Evolutionary conservation across 2,888 invertebrate species (phyloP), one percentile per base, ranked within the genome.

Genomic region (Unio delphinus): DNA sequence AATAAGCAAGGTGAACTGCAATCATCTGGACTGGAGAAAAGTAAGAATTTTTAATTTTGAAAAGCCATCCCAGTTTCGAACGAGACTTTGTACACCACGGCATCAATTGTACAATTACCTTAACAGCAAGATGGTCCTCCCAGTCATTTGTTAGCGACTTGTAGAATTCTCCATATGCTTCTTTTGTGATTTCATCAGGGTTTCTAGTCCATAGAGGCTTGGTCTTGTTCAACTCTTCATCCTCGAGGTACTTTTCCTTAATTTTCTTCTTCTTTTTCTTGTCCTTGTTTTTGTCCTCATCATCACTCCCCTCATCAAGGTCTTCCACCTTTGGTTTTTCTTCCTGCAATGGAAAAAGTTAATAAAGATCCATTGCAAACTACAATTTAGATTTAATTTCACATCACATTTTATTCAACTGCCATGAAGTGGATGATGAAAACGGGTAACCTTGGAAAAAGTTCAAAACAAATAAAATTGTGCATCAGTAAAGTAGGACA

Each of bases 161-260:
- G 93, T 98, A 98, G 92, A 98, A 98, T 92, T 98, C 98, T 78
- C 97, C 98, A 86, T 98, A 98, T 90, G 98, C 98, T 86, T 97
- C 97, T 89, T 96, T 95, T 57, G 95, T 95, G 89, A 98, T 98
- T 87, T 98, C 98, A 90, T 98, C 98, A 70, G 97, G 95, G 83
- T 98, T 98, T 78, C 98, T 93, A 0, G 98, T 98, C 98, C 98
- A 98, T 90, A 98, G 95, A 2, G 98, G 98, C 91, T 98, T 98
- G 28, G 97, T 97, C 90, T 99, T 99, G 93, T 99, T 99, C 61
- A 99, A 91, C 89, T 99, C 98, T 90, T 99, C 99, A 88, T 99
- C 98, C 88, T 99, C 99, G 0, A 94, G 95, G 92, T 98, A 99
- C 90, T 98, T 99, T 87, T 99, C 99, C 91, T 92, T 98, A 87